phyloP scores from a whole-genome alignment of 2,797 vertebrate genomes.

The Allobates femoralis region DNA sequence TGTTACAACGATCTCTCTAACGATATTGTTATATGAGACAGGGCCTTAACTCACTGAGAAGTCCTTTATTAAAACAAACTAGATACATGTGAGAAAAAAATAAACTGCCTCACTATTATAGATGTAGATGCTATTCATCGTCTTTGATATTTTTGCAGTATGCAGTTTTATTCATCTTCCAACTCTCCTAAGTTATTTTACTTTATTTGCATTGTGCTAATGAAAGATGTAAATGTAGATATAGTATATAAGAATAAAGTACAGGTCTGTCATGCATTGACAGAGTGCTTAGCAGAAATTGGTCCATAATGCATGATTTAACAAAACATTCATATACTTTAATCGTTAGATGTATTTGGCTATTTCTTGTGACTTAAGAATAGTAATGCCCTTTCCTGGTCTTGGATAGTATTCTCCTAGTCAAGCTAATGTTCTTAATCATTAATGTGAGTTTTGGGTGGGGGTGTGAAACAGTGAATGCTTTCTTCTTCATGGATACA shows the following conservation, averaged over 20 bases:
- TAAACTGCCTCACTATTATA: too few relatives aligned
- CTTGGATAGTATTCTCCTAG: constrained; percentile 23
- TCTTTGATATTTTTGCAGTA: neutral
- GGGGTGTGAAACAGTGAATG: neutral
- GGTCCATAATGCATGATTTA: neutral
- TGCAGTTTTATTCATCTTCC: neutral
- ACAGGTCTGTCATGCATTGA: neutral
- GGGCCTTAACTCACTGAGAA: too few relatives aligned
- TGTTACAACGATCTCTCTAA: too few relatives aligned
- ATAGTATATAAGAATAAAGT: neutral
- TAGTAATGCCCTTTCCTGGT: constrained; percentile 19
- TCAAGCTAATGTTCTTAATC: constrained; percentile 31
- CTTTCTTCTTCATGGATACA: constrained; percentile 44
- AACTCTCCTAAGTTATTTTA: too few relatives aligned
- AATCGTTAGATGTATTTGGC: neutral
- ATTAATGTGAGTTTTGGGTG: constrained; percentile 28
- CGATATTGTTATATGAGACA: too few relatives aligned
- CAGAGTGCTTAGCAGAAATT: too few relatives aligned
- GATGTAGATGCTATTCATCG: too few relatives aligned
- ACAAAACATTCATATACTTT: neutral
- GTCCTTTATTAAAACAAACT: too few relatives aligned
- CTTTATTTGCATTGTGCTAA: too few relatives aligned
- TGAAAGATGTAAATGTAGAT: too few relatives aligned
- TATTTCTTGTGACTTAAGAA: constrained; percentile 2
- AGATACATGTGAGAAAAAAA: too few relatives aligned